These are phyloP conservation scores for Echinometra lucunter DNA, from an alignment of 53 echinoderm and acorn worm species.

Conservation along the genomic window DNA sequence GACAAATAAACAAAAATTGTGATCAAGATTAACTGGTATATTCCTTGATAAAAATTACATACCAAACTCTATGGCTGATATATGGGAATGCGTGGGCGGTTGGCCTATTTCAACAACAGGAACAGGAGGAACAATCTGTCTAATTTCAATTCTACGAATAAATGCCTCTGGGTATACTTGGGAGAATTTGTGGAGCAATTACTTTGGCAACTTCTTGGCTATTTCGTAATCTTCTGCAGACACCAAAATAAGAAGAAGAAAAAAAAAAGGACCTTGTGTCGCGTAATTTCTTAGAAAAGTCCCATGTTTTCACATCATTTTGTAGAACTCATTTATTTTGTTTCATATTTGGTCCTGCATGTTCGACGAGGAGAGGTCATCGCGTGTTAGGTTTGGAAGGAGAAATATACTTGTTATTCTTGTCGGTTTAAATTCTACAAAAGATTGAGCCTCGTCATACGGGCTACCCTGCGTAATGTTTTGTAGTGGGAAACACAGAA, in stretches of 20 bases:
- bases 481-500: background rate
- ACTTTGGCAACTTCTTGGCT: slow-evolving; percentile 28
- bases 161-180: background rate
- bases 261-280: background rate
- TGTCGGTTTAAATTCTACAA: background rate
- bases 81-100: background rate
- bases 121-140: background rate
- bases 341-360: background rate
- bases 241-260: background rate
- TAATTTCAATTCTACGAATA: background rate
- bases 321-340: background rate
- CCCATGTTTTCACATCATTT: background rate
- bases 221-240: background rate
- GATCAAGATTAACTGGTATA: no score
- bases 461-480: background rate
- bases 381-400: background rate
- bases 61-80: background rate
- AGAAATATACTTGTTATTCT: background rate
- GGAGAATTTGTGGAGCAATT: background rate
- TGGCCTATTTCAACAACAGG: background rate
- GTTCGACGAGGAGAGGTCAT: background rate
- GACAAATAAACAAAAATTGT: no score
- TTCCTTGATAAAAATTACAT: no score
- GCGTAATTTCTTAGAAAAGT: background rate
- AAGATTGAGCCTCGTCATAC: background rate